Evolutionary conservation across 2,888 invertebrate genomes (phyloP).

Genomic region (Campoplex capitator): DNA sequence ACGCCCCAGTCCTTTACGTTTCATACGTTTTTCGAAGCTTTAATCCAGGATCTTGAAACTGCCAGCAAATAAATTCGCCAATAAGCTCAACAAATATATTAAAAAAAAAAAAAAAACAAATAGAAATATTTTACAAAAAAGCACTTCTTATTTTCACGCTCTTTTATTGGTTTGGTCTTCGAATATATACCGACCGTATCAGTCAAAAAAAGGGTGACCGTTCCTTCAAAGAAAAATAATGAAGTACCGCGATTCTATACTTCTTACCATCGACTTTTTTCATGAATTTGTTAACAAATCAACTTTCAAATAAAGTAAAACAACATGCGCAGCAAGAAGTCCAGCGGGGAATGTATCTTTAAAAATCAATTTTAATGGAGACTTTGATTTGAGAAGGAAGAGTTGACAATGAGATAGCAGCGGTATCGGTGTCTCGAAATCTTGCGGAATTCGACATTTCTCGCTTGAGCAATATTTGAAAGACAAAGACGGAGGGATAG

Average conservation of each 20-base stretch:
- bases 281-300: not conserved
- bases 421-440: not conserved
- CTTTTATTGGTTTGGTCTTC: not conserved
- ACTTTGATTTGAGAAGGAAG: not conserved
- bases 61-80: constrained; percentile 20
- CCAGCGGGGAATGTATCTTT: not conserved
- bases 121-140: not conserved
- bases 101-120: not conserved
- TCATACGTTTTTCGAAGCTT: not conserved
- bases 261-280: not conserved
- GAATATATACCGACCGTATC: not conserved
- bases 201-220: not conserved
- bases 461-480: not conserved
- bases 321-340: not conserved
- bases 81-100: not conserved
- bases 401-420: not conserved
- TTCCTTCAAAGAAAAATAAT: not conserved
- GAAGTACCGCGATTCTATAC: too few relatives aligned
- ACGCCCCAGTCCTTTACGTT: constrained; percentile 19
- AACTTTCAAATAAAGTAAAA: not conserved
- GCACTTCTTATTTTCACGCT: not conserved
- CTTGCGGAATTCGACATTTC: not conserved
- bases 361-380: not conserved
- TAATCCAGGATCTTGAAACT: not conserved
- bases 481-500: not conserved